A percentile compares a stretch with the other conserved stretches of the same genome.
phyloP scores from a whole-genome alignment of 2,797 vertebrate species.

The Amblyopsis hoosieri region DNA sequence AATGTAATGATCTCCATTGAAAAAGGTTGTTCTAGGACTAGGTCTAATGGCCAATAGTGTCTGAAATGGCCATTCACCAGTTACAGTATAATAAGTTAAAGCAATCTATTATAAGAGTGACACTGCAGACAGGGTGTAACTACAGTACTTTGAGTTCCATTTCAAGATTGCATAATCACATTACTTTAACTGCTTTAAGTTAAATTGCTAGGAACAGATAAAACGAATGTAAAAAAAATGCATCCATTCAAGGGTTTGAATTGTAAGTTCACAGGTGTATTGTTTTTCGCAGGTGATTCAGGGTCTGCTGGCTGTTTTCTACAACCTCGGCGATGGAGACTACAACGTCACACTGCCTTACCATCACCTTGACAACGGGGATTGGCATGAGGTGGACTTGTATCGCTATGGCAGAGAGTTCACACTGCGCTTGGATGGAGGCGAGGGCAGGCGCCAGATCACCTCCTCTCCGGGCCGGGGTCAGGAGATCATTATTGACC shows the following conservation, averaged over 20 bases:
- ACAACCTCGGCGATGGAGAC: conserved; percentile 88
- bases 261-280: not conserved
- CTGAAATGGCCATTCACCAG: too few relatives aligned
- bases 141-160: too few relatives aligned
- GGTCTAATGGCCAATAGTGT: too few relatives aligned
- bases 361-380: conserved; percentile 81
- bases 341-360: conserved; percentile 80
- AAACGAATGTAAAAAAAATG: too few relatives aligned
- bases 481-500: conserved; percentile 86
- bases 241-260: conserved; percentile 4
- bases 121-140: too few relatives aligned
- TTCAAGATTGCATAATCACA: too few relatives aligned
- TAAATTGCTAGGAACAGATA: too few relatives aligned
- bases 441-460: conserved; percentile 82
- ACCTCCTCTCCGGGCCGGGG: conserved; percentile 76
- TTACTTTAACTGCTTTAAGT: too few relatives aligned
- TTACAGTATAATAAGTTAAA: too few relatives aligned
- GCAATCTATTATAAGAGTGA: too few relatives aligned
- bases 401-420: conserved; percentile 86
- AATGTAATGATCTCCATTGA: too few relatives aligned
- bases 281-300: conserved; percentile 70
- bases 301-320: conserved; percentile 83
- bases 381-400: conserved; percentile 85
- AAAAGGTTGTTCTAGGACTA: too few relatives aligned
- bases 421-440: conserved; percentile 83